Evolutionary conservation across 2,797 vertebrate genomes (phyloP).

Genomic region (Distichodus sexfasciatus): DNA sequence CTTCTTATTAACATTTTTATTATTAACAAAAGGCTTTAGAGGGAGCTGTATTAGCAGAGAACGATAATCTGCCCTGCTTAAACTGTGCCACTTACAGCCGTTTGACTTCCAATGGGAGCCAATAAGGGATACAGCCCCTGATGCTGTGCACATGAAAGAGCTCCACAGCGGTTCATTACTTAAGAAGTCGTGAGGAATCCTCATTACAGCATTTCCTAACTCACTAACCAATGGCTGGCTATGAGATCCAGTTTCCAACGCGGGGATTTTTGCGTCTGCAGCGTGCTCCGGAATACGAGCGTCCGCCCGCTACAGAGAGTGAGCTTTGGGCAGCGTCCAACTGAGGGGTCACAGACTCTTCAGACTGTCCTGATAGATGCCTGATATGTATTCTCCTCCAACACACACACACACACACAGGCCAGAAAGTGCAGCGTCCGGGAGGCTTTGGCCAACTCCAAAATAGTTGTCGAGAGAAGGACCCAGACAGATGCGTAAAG

Average conservation of each 20-base stretch:
- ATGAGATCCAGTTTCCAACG: background rate
- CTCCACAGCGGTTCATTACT: slow-evolving; percentile 1
- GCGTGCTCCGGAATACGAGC: no score
- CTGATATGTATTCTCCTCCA: background rate
- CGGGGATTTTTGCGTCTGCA: background rate
- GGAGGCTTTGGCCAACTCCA: background rate
- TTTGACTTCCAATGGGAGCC: background rate
- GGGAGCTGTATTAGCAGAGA: background rate
- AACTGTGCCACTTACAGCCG: background rate
- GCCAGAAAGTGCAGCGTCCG: background rate
- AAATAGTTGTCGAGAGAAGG: slow-evolving; percentile 4
- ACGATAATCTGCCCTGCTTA: background rate
- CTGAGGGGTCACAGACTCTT: background rate
- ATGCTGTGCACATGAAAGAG: slow-evolving; percentile 5
- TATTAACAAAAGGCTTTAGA: background rate
- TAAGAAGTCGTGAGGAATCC: background rate
- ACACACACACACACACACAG: slow-evolving; percentile 18
- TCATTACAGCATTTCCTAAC: background rate
- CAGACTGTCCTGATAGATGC: background rate
- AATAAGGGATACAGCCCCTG: background rate
- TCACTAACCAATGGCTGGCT: background rate
- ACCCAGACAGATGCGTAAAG: slow-evolving; percentile 19
- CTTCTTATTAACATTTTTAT: slow-evolving; percentile 10
- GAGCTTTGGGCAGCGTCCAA: background rate
- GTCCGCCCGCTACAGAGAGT: background rate